phyloP scores from a whole-genome alignment of 2,888 invertebrate species.

The Tethea ocularis region DNA sequence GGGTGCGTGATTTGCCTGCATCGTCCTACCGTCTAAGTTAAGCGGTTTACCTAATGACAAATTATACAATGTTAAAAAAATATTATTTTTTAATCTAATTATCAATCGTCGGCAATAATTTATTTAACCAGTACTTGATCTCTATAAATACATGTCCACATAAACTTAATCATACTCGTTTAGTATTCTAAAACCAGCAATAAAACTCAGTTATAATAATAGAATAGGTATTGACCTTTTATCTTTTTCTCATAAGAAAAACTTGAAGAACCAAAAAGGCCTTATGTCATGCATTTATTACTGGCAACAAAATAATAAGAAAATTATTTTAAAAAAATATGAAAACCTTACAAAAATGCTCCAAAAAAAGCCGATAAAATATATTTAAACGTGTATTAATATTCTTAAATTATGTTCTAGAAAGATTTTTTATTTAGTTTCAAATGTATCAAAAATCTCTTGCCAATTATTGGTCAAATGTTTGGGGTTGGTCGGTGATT shows the following conservation, averaged over 20 bases:
- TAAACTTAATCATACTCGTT: not conserved
- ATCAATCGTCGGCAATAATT: not conserved
- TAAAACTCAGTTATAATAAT: too few relatives aligned
- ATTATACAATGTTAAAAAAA: not conserved
- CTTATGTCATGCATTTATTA: not conserved
- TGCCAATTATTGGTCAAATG: not conserved
- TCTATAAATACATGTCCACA: not conserved
- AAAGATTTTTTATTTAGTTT: not conserved
- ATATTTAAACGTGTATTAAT: not conserved
- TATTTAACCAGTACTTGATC: not conserved
- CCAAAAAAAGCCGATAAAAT: not conserved
- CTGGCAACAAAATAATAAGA: not conserved
- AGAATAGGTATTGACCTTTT: too few relatives aligned
- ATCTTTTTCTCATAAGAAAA: not conserved
- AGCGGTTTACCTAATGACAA: too few relatives aligned
- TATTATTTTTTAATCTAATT: not conserved
- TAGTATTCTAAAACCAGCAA: not conserved
- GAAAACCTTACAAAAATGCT: not conserved
- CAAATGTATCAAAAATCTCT: not conserved
- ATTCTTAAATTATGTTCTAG: not conserved
- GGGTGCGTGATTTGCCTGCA: too few relatives aligned
- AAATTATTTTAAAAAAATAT: not conserved
- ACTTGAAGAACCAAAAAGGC: not conserved
- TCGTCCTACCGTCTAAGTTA: too few relatives aligned
- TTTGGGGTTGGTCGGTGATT: not conserved